Percentiles rank a stretch among this genome's conserved stretches.
Evolutionary conservation across 2,113 vertebrate genomes (phyloP).

Genomic region (Saimiri boliviensis): DNA sequence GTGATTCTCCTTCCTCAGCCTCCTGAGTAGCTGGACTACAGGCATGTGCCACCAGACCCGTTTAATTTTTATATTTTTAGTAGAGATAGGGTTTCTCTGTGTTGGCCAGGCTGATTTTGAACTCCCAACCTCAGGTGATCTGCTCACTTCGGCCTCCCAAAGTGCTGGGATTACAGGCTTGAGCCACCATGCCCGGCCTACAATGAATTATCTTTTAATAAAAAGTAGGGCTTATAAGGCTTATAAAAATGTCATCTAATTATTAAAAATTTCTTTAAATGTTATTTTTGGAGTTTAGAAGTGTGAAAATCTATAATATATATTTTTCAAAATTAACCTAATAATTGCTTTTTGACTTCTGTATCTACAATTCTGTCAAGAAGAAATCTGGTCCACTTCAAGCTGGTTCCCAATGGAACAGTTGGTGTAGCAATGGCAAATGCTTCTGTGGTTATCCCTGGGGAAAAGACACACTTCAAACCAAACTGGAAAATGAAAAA

Average conservation of each 20-base stretch:
- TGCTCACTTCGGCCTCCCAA: too few relatives aligned
- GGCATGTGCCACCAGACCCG: too few relatives aligned
- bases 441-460: not conserved
- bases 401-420: not conserved
- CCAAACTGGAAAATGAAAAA: not conserved
- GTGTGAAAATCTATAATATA: slow-evolving; percentile 38
- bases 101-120: too few relatives aligned
- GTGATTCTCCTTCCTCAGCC: too few relatives aligned
- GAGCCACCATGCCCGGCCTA: not conserved
- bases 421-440: not conserved
- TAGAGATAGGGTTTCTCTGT: too few relatives aligned
- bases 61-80: too few relatives aligned
- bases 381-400: not conserved
- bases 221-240: not conserved
- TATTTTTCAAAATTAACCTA: not conserved
- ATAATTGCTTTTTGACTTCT: not conserved
- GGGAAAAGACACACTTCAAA: not conserved
- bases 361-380: not conserved
- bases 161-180: too few relatives aligned
- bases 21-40: too few relatives aligned
- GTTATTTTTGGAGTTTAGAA: not conserved
- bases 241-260: not conserved
- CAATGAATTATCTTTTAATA: not conserved
- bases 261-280: not conserved
- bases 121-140: too few relatives aligned